Evolutionary conservation across 2,888 invertebrate genomes (phyloP), one percentile per base, ranked within the genome.

Genomic region (Schizotus pectinicornis): DNA sequence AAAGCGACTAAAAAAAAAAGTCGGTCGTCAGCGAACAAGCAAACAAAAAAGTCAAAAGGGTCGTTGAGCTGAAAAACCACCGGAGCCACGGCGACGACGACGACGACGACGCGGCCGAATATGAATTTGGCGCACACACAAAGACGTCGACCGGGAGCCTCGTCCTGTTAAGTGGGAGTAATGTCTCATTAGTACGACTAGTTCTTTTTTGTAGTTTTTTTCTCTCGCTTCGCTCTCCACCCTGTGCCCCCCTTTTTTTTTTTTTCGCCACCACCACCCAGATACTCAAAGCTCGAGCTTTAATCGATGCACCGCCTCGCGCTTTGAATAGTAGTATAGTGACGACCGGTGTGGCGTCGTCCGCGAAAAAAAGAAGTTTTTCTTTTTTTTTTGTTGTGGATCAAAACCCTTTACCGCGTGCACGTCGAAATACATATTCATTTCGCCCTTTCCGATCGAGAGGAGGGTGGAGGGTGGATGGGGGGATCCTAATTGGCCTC

Each of bases 201-300:
- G 45, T 45, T 45, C 32, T 45, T 45, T n/a, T 45, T 45, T 45
- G 33, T 45, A 32, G 31, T 59, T 67, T 51, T 66, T 59, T 67
- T 65, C 46, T 61, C 58, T 22, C 5, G 3, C 5, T 5, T 22
- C 22, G n/a, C n/a, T n/a, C 22, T 22, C 22, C 22, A 22, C 22
- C 22, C 5, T 22, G 2, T 3, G 3, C 2, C 22, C 22, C 22
- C 5, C 22, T 3, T 22, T 22, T 22, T 61, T 55, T 65, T 69
- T 69, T 70, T 69, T 70, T 42, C 31, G 6, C 43, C 22, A 8
- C 38, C 8, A 67, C 68, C 68, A 68, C 68, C 70, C 69, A 69
- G 68, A 68, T 70, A 68, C 70, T 70, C 67, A 64, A 61, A 64
- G 65, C 62, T 70, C 67, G 61, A 69, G 69, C 64, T 70, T 67